Conservation (phyloP, 2,113 vertebrate genomes). For the Pituophis catenifer region DNA sequence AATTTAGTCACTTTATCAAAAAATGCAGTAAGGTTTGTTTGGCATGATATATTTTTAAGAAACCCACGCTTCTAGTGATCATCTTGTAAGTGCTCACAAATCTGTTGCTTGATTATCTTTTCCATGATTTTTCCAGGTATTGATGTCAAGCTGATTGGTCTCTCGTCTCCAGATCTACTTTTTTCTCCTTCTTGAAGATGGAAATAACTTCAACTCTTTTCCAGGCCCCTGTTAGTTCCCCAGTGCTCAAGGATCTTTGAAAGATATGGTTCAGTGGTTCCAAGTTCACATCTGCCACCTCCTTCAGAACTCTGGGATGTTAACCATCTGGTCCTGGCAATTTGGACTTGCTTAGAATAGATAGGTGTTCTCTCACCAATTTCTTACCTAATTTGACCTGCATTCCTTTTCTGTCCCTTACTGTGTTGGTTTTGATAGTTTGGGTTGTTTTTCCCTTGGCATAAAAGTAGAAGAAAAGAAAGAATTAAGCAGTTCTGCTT, state of each 20-base stretch:
- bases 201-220: no score
- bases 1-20: neutral
- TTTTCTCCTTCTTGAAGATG: no score
- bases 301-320: neutral
- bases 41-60: no score
- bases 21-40: neutral
- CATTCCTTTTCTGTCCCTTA: neutral
- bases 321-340: neutral
- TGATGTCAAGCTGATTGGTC: no score
- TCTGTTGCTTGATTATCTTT: no score
- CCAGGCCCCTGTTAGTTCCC: no score
- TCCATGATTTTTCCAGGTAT: no score
- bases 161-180: no score
- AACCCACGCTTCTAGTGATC: no score
- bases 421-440: neutral
- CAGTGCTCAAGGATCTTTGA: neutral
- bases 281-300: neutral
- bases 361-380: neutral
- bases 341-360: neutral
- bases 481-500: neutral
- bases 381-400: neutral
- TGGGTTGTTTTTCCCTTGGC: neutral
- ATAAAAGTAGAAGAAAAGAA: neutral
- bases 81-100: no score
- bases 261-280: neutral